A percentile compares a stretch with the other conserved stretches of the same genome.
These are phyloP conservation scores for Eretmochelys imbricata DNA, from an alignment of 2,113 vertebrate genomes.

Conservation along the genomic window DNA sequence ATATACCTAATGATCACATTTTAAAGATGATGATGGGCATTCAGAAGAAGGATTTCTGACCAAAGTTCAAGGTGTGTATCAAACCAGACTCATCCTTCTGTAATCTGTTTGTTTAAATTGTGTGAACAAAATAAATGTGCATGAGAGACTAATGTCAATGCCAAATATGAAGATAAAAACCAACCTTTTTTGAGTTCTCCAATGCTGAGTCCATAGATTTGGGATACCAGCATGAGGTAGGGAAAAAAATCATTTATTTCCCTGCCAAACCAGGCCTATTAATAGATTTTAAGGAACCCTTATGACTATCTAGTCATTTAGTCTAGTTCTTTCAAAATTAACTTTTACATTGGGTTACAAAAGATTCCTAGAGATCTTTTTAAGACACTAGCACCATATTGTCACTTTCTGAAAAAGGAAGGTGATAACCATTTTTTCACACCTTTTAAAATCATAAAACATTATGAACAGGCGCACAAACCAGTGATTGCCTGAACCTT, in stretches of 20 bases:
- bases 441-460: background rate
- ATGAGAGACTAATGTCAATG: accelerated
- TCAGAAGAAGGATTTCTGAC: background rate
- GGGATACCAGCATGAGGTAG: background rate
- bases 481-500: background rate
- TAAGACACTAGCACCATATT: accelerated
- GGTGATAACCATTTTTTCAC: background rate
- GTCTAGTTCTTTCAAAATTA: background rate
- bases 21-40: background rate
- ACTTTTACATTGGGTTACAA: background rate
- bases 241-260: background rate
- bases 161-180: background rate
- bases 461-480: background rate
- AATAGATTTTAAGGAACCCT: background rate
- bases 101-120: background rate
- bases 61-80: background rate
- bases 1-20: background rate
- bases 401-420: background rate
- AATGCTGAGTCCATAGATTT: background rate
- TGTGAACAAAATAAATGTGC: background rate
- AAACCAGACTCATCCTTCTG: background rate
- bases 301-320: background rate
- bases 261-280: background rate
- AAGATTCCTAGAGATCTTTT: background rate
- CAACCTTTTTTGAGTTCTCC: background rate